Base-by-base conservation (phyloP, 2,888 invertebrate species). In the Icerya purchasi region DNA sequence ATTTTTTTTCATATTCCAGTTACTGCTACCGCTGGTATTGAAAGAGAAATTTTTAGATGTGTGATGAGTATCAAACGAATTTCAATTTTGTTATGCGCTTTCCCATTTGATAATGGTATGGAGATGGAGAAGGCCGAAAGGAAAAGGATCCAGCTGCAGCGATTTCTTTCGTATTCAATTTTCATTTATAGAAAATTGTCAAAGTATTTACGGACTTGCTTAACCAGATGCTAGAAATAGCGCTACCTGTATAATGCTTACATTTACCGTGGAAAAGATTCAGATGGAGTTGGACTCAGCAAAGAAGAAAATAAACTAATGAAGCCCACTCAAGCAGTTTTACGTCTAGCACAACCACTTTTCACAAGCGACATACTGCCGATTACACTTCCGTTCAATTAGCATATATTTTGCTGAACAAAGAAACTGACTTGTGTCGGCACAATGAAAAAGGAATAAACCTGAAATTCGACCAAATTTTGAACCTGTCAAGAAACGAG, bases 321-420 rank as follows among this genome's bases (percentile, higher is more conserved):
- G 21, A 65, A 65, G 55, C 67, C 69, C 50, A 68, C 67, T 1
- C 68, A 69, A 54, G 61, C 66, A 20, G 66, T 68, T 18, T 53
- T 69, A 60, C 62, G 66, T 20, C 58, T 69, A 8, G 56, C 63
- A 22, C 65, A 67, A 62, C 64, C 65, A 53, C 61, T 69, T 60
- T 55, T 36, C 5, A 36, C 14, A 36, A 14, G 14, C 5, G 14
- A 8, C 5, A 8, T 36, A 36, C 36, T 36, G 36, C 36, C 8
- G 36, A 36, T 36, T 8, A 36, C 36, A 8, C 36, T 8, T 36
- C 36, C 14, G 14, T 36, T 36, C 8, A 36, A 36, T 36, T 36
- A 63, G 57, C 62, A 36, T 8, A 56, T 49, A 55, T 22, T 50
- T 22, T 57, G 51, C 50, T 50, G 36, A 57, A 57, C n/a, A n/a